Conservation (phyloP, 1,140 invertebrate species). For the Venturia canescens region DNA sequence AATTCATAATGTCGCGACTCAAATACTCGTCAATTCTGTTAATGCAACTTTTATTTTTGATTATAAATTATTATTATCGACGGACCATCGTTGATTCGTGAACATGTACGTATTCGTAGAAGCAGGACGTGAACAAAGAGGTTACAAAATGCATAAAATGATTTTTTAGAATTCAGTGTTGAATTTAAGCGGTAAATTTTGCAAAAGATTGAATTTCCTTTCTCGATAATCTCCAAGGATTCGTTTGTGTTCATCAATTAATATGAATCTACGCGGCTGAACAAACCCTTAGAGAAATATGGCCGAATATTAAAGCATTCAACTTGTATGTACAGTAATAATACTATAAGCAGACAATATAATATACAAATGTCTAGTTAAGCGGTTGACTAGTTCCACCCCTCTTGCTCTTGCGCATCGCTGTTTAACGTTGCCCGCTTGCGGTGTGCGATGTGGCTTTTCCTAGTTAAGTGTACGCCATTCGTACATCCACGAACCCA, state of each 20-base stretch:
- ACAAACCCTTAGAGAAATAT: too few relatives aligned
- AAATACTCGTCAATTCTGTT: too few relatives aligned
- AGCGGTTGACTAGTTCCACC: slow-evolving; percentile 37
- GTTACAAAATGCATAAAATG: too few relatives aligned
- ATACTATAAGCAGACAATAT: not conserved
- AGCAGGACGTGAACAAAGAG: too few relatives aligned
- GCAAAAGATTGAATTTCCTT: too few relatives aligned
- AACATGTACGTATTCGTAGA: too few relatives aligned
- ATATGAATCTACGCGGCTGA: not conserved
- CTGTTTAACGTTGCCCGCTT: slow-evolving; percentile 40
- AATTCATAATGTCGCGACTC: too few relatives aligned
- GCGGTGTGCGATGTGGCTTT: slow-evolving; percentile 33
- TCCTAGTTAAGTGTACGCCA: slow-evolving; percentile 27
- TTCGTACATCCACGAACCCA: not conserved
- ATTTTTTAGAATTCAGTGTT: too few relatives aligned
- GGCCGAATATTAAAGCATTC: not conserved
- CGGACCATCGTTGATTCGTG: too few relatives aligned
- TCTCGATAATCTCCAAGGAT: not conserved
- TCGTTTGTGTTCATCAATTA: not conserved
- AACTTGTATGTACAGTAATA: not conserved
- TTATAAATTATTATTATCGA: too few relatives aligned
- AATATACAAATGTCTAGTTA: slow-evolving; percentile 45
- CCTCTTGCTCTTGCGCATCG: slow-evolving; percentile 14
- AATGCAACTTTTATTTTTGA: too few relatives aligned
- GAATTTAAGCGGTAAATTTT: too few relatives aligned